phyloP scores from a whole-genome alignment of 2,888 invertebrate species.

The Stomorhina lunata region DNA sequence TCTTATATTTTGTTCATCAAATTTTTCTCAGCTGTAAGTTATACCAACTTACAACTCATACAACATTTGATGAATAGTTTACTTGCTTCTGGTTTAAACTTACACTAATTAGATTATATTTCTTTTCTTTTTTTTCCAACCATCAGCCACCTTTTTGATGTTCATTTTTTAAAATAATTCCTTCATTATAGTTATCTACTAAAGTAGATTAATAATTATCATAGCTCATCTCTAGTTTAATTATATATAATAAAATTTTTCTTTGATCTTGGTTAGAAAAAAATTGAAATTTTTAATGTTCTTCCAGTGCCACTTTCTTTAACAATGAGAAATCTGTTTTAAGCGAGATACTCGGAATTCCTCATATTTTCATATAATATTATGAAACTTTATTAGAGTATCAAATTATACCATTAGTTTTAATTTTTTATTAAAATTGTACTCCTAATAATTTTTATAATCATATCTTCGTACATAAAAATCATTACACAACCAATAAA shows the following conservation, averaged over 20 bases:
- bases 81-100: too few relatives aligned
- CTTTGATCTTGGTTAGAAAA: too few relatives aligned
- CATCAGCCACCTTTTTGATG: slow-evolving; percentile 24
- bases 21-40: too few relatives aligned
- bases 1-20: too few relatives aligned
- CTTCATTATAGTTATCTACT: background rate
- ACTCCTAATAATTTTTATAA: too few relatives aligned
- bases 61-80: too few relatives aligned
- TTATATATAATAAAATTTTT: background rate
- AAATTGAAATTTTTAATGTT: too few relatives aligned
- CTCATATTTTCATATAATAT: background rate
- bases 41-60: too few relatives aligned
- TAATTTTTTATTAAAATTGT: background rate
- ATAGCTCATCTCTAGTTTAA: background rate
- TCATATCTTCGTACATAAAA: too few relatives aligned
- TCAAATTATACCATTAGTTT: background rate
- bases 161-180: background rate
- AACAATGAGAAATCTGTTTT: background rate
- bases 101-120: slow-evolving; percentile 30
- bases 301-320: background rate
- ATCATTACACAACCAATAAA: too few relatives aligned
- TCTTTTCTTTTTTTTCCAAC: background rate
- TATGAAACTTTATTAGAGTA: background rate
- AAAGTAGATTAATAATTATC: background rate
- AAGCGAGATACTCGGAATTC: background rate